Conservation (phyloP, 2,113 vertebrate species). For the Riparia riparia region DNA sequence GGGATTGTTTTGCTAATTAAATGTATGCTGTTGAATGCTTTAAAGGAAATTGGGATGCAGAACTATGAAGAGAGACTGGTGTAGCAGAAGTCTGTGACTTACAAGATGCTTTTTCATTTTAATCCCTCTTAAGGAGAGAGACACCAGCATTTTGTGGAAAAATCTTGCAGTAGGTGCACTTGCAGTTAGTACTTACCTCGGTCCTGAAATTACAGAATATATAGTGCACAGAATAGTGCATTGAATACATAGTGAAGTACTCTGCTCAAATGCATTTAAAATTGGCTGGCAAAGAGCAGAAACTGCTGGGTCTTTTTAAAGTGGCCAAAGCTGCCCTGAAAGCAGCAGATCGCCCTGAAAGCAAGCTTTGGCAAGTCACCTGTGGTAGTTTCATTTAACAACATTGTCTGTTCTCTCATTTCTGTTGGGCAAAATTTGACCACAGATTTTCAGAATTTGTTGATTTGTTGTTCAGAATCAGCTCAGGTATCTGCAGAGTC, state of each 20-base stretch:
- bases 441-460: not conserved
- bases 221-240: not conserved
- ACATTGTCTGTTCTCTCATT: not conserved
- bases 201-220: not conserved
- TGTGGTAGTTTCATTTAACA: not conserved
- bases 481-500: not conserved
- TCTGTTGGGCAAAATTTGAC: not conserved
- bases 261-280: not conserved
- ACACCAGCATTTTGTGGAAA: fast-evolving
- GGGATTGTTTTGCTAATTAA: slow-evolving; percentile 41
- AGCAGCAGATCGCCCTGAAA: not conserved
- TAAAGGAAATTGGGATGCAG: not conserved
- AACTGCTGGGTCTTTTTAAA: not conserved
- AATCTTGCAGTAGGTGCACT: not conserved
- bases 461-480: not conserved
- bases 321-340: not conserved
- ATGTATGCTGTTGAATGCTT: slow-evolving; percentile 11
- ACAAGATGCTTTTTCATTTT: not conserved
- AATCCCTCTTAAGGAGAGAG: not conserved
- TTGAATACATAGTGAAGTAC: not conserved
- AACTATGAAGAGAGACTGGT: not conserved
- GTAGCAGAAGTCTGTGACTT: not conserved
- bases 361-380: not conserved
- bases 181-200: not conserved
- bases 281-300: not conserved